Percentiles rank a stretch among this genome's conserved stretches.
These are phyloP conservation scores for Astropecten irregularis DNA, from an alignment of 53 echinoderm and acorn worm genomes.

Conservation along the genomic window DNA sequence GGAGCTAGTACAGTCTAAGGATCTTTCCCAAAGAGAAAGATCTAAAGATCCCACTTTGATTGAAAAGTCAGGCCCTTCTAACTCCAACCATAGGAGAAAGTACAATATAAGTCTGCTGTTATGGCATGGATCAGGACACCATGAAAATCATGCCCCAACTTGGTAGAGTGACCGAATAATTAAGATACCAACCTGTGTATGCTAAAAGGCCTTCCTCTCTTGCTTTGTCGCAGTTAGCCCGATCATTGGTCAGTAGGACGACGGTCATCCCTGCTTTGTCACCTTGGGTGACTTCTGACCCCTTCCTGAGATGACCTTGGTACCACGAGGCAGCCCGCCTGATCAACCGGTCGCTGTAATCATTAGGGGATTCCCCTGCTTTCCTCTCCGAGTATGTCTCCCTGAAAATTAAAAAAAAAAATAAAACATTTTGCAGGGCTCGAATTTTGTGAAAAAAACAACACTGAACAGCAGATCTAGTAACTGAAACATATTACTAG, in stretches of 20 bases:
- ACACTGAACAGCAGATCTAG: not conserved
- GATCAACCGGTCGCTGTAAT: constrained; percentile 91
- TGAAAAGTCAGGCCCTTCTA: too few species aligned
- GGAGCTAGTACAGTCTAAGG: too few species aligned
- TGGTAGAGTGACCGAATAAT: too few species aligned
- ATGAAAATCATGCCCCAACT: too few species aligned
- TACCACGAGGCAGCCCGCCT: constrained; percentile 82
- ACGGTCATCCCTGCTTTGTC: constrained; percentile 49
- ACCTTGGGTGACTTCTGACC: constrained; percentile 5
- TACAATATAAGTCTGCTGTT: too few species aligned
- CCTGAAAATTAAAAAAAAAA: constrained; percentile 42
- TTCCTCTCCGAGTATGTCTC: constrained; percentile 85
- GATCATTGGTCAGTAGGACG: constrained; percentile 87
- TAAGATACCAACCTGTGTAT: constrained; percentile 87
- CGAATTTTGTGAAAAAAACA: not conserved
- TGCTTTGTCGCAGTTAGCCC: constrained; percentile 83
- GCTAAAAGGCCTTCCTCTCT: constrained; percentile 75
- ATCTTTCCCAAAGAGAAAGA: too few species aligned
- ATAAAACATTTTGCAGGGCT: not conserved
- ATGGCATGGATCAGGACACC: too few species aligned
- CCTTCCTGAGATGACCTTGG: constrained; percentile 59
- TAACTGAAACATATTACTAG: not conserved
- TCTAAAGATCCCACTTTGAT: too few species aligned
- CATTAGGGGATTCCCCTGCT: constrained; percentile 81
- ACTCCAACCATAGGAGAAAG: too few species aligned